Base-by-base conservation (phyloP, 2,888 invertebrate species). In the Diachrysia chrysitis region DNA sequence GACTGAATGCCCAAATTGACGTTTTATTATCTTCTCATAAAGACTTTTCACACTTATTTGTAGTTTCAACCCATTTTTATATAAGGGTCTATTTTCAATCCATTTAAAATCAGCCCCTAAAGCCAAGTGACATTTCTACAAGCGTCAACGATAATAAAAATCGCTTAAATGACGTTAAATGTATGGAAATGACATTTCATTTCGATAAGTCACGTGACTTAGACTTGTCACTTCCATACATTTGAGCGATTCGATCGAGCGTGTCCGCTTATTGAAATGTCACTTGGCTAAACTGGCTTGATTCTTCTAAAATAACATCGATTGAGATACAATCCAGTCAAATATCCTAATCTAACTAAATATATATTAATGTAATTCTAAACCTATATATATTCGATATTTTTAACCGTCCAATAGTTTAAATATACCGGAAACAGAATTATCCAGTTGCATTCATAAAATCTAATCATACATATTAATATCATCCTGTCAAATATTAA, bases 1-100 rank as follows among this genome's bases (percentile, higher is more conserved):
- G 94, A 94, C 93, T 84, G 90, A 83, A 86, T 92, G 90, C 89
- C 88, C 64, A 90, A 94, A 94, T 94, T 93, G 93, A 93, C 93
- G 85, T 81, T 86, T 88, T 89, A 86, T 89, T 89, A 90, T 89
- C 65, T 67, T 71, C 71, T 55, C 74, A 73, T 58, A 82, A 81
- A 82, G 82, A 77, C 59, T 82, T 82, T 82, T 82, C 82, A 82
- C 83, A 83, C 82, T 78, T 83, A 82, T 66, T 54, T 6, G 17
- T 55, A 62, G 60, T 46, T 46, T 48, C 48, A 23, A 59, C 63
- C 69, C 21, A 19, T 53, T 51, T 25, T 5, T 19, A 42, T 64
- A 53, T 17, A 32, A 19, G 9, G 42, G 21, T 23, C 37, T 51
- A 19, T 10, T 17, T 19, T 12, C 48, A 10, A 21, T 19, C 12